These are phyloP conservation scores for Agonopterix subpropinquella DNA, from an alignment of 2,888 invertebrate species.

Conservation along the genomic window DNA sequence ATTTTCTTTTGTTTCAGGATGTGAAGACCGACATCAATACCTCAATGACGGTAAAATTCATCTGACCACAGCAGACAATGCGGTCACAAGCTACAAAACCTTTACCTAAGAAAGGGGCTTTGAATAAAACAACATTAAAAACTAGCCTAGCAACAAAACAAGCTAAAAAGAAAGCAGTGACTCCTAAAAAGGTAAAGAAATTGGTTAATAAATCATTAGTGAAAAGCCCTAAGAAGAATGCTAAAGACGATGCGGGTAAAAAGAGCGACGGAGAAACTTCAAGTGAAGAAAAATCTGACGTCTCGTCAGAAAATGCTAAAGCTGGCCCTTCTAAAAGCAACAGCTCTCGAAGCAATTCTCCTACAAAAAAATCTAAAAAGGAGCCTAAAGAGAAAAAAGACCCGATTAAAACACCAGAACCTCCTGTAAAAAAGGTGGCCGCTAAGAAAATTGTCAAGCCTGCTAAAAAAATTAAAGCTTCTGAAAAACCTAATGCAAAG, in stretches of 20 bases:
- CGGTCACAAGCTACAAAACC: constrained; percentile 68
- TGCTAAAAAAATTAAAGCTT: constrained; percentile 31
- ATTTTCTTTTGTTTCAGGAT: constrained; percentile 61
- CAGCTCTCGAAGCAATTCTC: constrained; percentile 38
- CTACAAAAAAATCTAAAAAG: constrained; percentile 51
- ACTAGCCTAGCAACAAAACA: constrained; percentile 34
- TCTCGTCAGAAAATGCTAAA: constrained; percentile 34
- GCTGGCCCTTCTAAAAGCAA: constrained; percentile 36
- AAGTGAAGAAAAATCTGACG: constrained; percentile 34
- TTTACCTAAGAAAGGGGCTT: constrained; percentile 61
- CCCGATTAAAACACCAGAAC: constrained; percentile 32
- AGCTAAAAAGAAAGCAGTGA: constrained; percentile 43
- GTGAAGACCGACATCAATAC: constrained; percentile 42
- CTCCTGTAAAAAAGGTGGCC: constrained; percentile 29
- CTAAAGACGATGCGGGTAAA: constrained; percentile 32
- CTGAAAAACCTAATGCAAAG: constrained; percentile 25
- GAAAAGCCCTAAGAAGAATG: constrained; percentile 46
- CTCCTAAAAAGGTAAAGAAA: constrained; percentile 50
- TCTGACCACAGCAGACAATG: constrained; percentile 60
- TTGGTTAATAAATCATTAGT: constrained; percentile 41
- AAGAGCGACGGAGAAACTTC: constrained; percentile 37
- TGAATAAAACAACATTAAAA: constrained; percentile 55
- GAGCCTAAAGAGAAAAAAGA: constrained; percentile 59
- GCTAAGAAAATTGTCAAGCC: constrained; percentile 37
- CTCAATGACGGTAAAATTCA: constrained; percentile 54